Percentiles rank a stretch among this genome's conserved stretches.
phyloP scores from a whole-genome alignment of 2,797 vertebrate genomes.

The Hippopotamyrus pictus region DNA sequence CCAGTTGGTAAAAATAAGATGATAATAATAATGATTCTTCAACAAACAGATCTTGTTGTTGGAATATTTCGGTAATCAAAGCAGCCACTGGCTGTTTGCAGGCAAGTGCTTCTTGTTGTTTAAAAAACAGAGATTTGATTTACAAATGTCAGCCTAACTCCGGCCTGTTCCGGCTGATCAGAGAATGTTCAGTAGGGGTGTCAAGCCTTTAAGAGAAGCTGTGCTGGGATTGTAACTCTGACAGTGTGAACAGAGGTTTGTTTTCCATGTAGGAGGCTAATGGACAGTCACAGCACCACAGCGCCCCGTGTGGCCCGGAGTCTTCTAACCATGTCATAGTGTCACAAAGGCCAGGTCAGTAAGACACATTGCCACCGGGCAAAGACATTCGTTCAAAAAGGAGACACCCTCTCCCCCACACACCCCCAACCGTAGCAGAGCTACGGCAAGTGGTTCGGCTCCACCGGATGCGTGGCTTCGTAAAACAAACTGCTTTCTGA shows the following conservation, averaged over 20 bases:
- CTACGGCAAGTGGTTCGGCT: background rate
- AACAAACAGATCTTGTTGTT: background rate
- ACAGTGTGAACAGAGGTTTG: background rate
- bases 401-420: background rate
- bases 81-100: background rate
- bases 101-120: background rate
- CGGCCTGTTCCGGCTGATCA: background rate
- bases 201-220: background rate
- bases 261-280: background rate
- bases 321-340: background rate
- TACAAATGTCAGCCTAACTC: background rate
- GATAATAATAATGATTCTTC: background rate
- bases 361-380: background rate
- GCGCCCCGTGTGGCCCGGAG: background rate
- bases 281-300: background rate
- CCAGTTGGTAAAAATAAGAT: background rate
- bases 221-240: background rate
- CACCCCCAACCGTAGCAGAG: background rate
- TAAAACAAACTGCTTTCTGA: background rate
- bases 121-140: background rate
- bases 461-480: background rate
- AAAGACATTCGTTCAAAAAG: background rate
- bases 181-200: background rate
- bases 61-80: background rate
- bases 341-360: background rate